These are phyloP conservation scores for Romanomermis culicivorax DNA, from an alignment of 2,888 invertebrate genomes.

Conservation along the genomic window DNA sequence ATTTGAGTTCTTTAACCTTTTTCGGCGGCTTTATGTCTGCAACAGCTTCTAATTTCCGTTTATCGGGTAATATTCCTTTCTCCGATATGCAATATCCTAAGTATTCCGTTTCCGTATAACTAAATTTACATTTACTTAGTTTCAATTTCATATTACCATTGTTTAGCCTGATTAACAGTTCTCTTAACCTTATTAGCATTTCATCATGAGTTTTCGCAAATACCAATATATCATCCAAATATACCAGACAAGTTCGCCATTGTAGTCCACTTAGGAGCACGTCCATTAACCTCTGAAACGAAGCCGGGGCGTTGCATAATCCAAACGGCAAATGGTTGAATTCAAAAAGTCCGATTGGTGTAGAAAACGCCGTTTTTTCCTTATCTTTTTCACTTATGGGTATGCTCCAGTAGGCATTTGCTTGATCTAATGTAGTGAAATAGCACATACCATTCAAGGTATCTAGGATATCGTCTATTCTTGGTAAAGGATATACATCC, in stretches of 20 bases:
- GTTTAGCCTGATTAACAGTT: constrained; percentile 12
- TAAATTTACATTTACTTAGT: constrained; percentile 17
- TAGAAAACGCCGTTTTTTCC: constrained; percentile 17
- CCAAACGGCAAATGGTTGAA: constrained; percentile 19
- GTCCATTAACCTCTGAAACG: constrained; percentile 18
- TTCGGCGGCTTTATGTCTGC: constrained; percentile 17
- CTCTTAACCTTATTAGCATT: constrained; percentile 12
- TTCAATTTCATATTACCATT: constrained; percentile 16
- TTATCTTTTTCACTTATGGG: constrained; percentile 11
- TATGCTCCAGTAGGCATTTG: constrained; percentile 14
- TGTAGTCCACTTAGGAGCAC: constrained; percentile 12
- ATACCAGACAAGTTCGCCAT: constrained; percentile 14
- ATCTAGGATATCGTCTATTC: constrained; percentile 12
- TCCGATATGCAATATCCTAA: constrained; percentile 25
- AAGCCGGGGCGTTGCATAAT: constrained; percentile 15
- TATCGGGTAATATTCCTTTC: constrained; percentile 17
- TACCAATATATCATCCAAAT: constrained; percentile 18
- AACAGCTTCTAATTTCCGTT: constrained; percentile 16
- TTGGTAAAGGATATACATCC: constrained; percentile 12
- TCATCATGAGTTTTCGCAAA: constrained; percentile 14
- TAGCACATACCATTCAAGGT: constrained; percentile 7
- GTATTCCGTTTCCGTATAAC: constrained; percentile 15
- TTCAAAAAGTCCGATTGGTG: constrained; percentile 15
- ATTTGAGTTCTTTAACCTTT: constrained; percentile 9
- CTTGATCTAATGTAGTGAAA: constrained; percentile 13